These are phyloP conservation scores for Pantala flavescens DNA, from an alignment of 1,140 invertebrate species.

Conservation along the genomic window DNA sequence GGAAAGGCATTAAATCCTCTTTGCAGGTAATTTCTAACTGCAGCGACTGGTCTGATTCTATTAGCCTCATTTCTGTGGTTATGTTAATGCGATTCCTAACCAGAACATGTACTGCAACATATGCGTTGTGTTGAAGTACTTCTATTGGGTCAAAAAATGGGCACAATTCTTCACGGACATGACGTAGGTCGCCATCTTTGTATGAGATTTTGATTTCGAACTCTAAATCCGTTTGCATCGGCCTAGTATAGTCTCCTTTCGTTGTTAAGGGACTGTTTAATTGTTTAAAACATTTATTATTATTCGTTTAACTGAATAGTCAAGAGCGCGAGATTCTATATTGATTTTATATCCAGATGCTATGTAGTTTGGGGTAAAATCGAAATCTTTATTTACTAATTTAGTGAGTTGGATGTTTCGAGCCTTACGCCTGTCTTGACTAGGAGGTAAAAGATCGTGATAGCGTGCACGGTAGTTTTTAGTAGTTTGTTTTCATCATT, in stretches of 20 bases:
- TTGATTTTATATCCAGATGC: neutral
- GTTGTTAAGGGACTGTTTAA: no score
- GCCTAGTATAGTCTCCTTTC: neutral
- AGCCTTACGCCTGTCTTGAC: no score
- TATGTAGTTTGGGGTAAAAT: neutral
- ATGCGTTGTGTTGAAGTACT: neutral
- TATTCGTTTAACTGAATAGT: neutral
- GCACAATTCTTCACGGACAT: constrained; percentile 10
- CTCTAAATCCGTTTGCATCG: neutral
- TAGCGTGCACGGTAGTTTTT: no score
- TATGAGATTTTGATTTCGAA: constrained; percentile 13
- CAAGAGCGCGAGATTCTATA: neutral
- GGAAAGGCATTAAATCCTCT: neutral
- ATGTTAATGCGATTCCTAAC: no score
- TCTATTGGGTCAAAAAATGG: constrained; percentile 5
- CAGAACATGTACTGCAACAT: no score
- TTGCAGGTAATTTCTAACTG: neutral
- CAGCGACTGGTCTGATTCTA: no score
- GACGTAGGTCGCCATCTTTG: constrained; percentile 15
- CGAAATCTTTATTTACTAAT: neutral
- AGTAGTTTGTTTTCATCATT: no score
- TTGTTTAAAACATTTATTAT: neutral
- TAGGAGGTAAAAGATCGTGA: no score
- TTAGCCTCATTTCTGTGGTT: no score
- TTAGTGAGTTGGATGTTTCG: neutral